Percentiles rank a stretch among this genome's conserved stretches.
Evolutionary conservation across 2,888 invertebrate species (phyloP).

Genomic region (Mythimna loreyi): DNA sequence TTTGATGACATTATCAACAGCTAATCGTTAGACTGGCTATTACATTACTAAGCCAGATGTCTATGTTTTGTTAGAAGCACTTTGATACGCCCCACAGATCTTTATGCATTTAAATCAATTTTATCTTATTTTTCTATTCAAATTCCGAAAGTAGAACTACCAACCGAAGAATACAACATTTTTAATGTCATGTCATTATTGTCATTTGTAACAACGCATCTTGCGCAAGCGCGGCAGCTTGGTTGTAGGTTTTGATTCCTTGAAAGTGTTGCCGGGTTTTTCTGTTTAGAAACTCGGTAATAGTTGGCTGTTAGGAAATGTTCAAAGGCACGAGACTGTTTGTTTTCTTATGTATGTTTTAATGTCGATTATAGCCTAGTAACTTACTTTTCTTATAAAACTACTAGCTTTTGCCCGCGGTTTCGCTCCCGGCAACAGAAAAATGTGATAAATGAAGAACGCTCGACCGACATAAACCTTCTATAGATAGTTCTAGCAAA

Average conservation of each 20-base stretch:
- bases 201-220: neutral
- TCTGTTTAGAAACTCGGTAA: slow-evolving; percentile 31
- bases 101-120: too few relatives aligned
- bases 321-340: neutral
- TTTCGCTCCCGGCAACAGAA: too few relatives aligned
- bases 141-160: neutral
- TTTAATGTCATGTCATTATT: neutral
- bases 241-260: slow-evolving; percentile 26
- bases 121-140: neutral
- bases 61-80: neutral
- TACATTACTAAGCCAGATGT: neutral
- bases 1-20: neutral
- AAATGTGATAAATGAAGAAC: too few relatives aligned
- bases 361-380: too few relatives aligned
- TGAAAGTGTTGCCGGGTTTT: slow-evolving; percentile 47
- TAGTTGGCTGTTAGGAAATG: slow-evolving; percentile 13
- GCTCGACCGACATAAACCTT: too few relatives aligned
- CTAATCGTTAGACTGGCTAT: neutral
- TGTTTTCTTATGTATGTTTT: neutral
- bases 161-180: neutral
- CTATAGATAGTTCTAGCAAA: too few relatives aligned
- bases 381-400: neutral
- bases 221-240: slow-evolving; percentile 27
- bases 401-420: too few relatives aligned
- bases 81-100: neutral